Percentiles rank a stretch among this genome's conserved stretches.
Conservation (phyloP, 92 coral and sea anemone species). For the Phymanthus crucifer region DNA sequence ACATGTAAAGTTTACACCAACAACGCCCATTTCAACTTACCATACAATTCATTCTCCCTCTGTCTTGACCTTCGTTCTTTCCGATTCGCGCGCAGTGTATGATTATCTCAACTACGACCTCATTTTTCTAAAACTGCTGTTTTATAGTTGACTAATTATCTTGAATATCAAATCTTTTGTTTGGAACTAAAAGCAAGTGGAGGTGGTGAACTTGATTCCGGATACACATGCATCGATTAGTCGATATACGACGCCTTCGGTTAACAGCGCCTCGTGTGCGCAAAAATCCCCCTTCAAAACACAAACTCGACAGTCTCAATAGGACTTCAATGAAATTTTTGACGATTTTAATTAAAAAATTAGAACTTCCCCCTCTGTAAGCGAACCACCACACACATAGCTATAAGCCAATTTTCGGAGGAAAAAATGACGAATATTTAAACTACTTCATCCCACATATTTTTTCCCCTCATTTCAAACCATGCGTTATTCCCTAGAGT, state of each 20-base stretch:
- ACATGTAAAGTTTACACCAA: background rate
- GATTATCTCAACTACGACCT: background rate
- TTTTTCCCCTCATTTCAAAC: no score
- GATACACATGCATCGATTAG: conserved; percentile 1
- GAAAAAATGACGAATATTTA: no score
- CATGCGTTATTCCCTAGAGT: no score
- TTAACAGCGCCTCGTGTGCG: background rate
- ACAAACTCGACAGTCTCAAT: background rate
- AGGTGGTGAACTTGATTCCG: conserved; percentile 12
- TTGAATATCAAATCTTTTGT: background rate
- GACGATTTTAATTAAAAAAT: background rate
- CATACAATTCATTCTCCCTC: background rate
- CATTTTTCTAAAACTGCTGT: background rate
- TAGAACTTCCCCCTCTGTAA: no score
- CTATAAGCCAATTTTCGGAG: no score
- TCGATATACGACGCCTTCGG: background rate
- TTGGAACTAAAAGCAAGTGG: conserved; percentile 5
- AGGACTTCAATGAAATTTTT: background rate
- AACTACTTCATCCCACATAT: no score
- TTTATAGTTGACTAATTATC: conserved; percentile 3
- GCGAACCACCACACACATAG: no score
- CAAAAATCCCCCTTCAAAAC: background rate
- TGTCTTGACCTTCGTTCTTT: background rate
- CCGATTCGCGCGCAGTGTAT: background rate
- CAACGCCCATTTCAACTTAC: background rate